These are phyloP conservation scores for Amphipyra tragopoginis DNA, from an alignment of 2,888 invertebrate genomes.

Conservation along the genomic window DNA sequence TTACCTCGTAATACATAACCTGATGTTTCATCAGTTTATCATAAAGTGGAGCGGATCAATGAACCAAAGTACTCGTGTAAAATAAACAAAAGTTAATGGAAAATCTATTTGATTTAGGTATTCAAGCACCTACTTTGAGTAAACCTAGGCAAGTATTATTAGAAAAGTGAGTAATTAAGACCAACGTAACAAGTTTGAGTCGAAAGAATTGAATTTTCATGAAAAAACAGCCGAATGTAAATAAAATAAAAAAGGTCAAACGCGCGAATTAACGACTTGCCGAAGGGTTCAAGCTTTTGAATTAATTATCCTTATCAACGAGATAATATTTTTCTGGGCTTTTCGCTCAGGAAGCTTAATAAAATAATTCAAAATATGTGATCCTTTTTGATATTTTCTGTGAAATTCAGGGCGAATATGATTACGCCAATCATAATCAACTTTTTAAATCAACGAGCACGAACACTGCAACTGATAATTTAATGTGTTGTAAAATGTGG, in stretches of 20 bases:
- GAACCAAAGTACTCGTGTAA: no score
- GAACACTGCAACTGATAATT: background rate
- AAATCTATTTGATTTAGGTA: no score
- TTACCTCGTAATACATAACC: no score
- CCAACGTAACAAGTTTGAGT: constrained; percentile 29
- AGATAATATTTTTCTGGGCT: constrained; percentile 62
- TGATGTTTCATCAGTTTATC: no score
- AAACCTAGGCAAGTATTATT: background rate
- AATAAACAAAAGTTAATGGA: no score
- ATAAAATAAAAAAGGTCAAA: constrained; percentile 65
- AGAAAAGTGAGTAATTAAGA: constrained; percentile 29
- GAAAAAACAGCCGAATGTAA: constrained; percentile 52
- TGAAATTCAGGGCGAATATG: constrained; percentile 23
- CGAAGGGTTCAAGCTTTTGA: constrained; percentile 65
- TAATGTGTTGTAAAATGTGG: background rate
- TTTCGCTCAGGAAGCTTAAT: constrained; percentile 36
- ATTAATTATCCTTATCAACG: constrained; percentile 66
- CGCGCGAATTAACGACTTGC: constrained; percentile 63
- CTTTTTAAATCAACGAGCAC: background rate
- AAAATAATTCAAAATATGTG: constrained; percentile 39
- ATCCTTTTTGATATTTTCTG: constrained; percentile 24
- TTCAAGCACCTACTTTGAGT: no score
- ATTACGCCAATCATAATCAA: constrained; percentile 12
- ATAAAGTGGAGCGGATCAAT: no score
- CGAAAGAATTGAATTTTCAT: constrained; percentile 49